Conservation (phyloP, 2,888 invertebrate genomes). For the Geophilus truncorum region DNA sequence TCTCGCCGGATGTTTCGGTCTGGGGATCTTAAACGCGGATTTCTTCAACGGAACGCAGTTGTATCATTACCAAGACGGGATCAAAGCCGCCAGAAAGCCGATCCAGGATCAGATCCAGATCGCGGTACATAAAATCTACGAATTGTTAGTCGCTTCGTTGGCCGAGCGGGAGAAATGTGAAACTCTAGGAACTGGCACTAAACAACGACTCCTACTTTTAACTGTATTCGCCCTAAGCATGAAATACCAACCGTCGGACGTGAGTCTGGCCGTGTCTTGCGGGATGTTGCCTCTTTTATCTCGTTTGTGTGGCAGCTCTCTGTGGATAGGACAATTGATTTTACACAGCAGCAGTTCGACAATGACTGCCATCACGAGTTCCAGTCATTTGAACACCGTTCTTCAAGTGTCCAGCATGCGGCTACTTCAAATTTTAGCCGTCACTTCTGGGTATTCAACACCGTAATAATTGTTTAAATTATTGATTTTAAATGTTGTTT, state of each 20-base stretch:
- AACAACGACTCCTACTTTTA: conserved; percentile 52
- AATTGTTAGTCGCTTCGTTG: conserved; percentile 53
- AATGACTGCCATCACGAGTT: conserved; percentile 38
- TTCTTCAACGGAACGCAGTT: conserved; percentile 47
- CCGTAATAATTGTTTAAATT: background rate
- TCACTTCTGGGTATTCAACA: conserved; percentile 52
- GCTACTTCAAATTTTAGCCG: conserved; percentile 55
- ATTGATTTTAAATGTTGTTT: no score
- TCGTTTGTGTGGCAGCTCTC: conserved; percentile 47
- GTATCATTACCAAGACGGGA: conserved; percentile 57
- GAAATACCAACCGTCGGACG: conserved; percentile 55
- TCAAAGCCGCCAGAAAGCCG: conserved; percentile 53
- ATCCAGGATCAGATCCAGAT: conserved; percentile 54
- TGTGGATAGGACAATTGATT: conserved; percentile 38
- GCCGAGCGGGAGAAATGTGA: conserved; percentile 42
- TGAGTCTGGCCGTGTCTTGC: conserved; percentile 56
- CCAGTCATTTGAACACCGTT: conserved; percentile 42
- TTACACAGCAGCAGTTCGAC: conserved; percentile 34
- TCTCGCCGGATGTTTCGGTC: conserved; percentile 55
- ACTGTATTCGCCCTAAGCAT: conserved; percentile 57
- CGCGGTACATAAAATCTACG: conserved; percentile 56
- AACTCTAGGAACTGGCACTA: conserved; percentile 38
- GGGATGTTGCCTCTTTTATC: conserved; percentile 54
- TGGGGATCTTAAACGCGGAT: conserved; percentile 45
- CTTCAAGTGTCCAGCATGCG: conserved; percentile 53